Conservation (phyloP, 2,888 invertebrate genomes). For the Adelognathus sp. region DNA sequence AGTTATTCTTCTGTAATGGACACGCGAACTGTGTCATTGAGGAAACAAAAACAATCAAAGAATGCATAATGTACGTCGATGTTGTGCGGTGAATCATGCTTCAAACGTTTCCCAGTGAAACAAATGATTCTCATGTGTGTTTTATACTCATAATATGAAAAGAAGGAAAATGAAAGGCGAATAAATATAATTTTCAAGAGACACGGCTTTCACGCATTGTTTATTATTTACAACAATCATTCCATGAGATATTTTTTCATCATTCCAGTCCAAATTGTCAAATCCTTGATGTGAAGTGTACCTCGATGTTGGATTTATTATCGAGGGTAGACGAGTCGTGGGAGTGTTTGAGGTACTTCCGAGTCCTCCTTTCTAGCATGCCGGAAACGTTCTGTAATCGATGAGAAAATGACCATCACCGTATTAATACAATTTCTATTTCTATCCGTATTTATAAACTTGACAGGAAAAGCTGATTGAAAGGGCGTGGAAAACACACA, state of each 20-base stretch:
- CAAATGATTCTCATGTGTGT: conserved; percentile 4
- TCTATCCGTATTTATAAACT: too few species aligned
- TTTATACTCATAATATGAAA: conserved; percentile 10
- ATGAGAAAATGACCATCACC: too few species aligned
- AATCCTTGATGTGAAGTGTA: conserved; percentile 37
- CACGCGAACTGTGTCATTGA: neutral
- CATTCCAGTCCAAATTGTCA: conserved; percentile 16
- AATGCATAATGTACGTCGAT: neutral
- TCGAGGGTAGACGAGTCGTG: conserved; percentile 10
- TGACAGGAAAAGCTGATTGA: too few species aligned
- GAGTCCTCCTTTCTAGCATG: conserved; percentile 61
- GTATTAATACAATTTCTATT: too few species aligned
- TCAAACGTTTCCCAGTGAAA: neutral
- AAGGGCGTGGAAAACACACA: too few species aligned
- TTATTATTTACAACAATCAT: conserved; percentile 54
- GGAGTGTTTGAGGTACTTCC: conserved; percentile 7
- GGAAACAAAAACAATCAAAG: neutral
- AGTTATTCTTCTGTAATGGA: neutral
- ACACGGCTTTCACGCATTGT: conserved; percentile 19
- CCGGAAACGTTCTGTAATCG: conserved; percentile 70
- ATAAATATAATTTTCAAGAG: conserved; percentile 41
- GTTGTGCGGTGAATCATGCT: neutral
- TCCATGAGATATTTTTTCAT: conserved; percentile 19
- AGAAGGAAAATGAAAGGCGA: conserved; percentile 9
- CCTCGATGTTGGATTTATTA: conserved; percentile 25